phyloP scores from a whole-genome alignment of 2,113 vertebrate species.

The Tupaia tana region DNA sequence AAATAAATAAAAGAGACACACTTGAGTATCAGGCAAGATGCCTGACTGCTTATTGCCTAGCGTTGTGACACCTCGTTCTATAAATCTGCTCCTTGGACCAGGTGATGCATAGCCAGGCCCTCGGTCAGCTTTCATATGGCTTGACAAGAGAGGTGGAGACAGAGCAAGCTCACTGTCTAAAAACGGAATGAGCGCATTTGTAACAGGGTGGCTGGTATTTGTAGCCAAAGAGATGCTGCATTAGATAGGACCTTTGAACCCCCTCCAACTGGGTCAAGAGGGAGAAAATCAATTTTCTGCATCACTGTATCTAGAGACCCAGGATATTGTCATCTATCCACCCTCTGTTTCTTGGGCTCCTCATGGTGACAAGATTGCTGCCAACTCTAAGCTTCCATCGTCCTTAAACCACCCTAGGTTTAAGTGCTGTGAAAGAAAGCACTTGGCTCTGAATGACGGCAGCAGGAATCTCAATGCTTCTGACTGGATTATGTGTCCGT shows the following conservation, averaged over 20 bases:
- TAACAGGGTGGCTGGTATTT: neutral
- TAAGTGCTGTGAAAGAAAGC: neutral
- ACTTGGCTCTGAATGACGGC: neutral
- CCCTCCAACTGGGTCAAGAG: neutral
- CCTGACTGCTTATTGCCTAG: neutral
- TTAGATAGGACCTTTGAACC: neutral
- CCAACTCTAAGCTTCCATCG: neutral
- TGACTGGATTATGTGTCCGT: neutral
- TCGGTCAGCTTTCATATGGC: neutral
- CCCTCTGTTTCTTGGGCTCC: neutral
- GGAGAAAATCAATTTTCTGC: neutral
- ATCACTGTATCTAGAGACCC: neutral
- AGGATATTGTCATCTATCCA: neutral
- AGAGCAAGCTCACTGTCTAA: neutral
- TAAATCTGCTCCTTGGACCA: neutral
- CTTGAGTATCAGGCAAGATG: neutral
- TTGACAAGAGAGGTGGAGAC: neutral
- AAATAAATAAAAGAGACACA: neutral
- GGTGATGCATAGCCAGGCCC: neutral
- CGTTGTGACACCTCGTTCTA: neutral
- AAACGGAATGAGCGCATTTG: neutral
- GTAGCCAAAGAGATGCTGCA: neutral
- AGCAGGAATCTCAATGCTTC: neutral
- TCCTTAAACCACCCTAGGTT: neutral
- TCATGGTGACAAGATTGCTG: conserved; percentile 34